Conservation (phyloP, 1,140 invertebrate species). For the Aleiodes sp. region DNA sequence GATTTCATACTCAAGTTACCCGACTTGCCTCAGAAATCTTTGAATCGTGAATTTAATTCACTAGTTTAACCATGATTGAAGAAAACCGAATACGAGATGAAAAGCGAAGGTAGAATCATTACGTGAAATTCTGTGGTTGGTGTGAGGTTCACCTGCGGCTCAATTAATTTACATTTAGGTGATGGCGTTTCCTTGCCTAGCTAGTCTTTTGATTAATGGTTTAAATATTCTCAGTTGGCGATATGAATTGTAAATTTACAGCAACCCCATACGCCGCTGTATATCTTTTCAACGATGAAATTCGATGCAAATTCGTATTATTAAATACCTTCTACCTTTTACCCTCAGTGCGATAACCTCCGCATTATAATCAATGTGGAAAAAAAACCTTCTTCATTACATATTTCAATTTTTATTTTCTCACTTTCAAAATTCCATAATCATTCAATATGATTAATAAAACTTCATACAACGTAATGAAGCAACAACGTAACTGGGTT, state of each 20-base stretch:
- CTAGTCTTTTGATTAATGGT: constrained; percentile 52
- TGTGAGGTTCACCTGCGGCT: constrained; percentile 28
- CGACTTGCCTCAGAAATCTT: too few species aligned
- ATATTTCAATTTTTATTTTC: background rate
- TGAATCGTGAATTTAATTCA: too few species aligned
- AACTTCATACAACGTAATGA: background rate
- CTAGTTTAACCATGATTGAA: too few species aligned
- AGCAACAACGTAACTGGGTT: background rate
- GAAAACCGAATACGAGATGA: background rate
- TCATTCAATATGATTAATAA: background rate
- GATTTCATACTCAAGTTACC: too few species aligned
- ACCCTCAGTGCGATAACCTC: background rate
- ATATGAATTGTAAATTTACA: constrained; percentile 59
- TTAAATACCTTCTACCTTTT: constrained; percentile 27
- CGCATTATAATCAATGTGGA: too few species aligned
- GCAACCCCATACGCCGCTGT: background rate
- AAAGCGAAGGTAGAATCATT: background rate
- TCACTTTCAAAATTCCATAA: background rate
- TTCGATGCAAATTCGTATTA: constrained; percentile 31
- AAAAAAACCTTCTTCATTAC: too few species aligned
- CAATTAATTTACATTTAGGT: constrained; percentile 51
- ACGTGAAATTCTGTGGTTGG: background rate
- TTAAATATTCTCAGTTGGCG: constrained; percentile 50
- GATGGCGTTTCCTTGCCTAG: background rate
- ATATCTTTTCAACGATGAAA: constrained; percentile 18